These are phyloP conservation scores for Ameiurus melas DNA, from an alignment of 2,113 vertebrate species.

Conservation along the genomic window DNA sequence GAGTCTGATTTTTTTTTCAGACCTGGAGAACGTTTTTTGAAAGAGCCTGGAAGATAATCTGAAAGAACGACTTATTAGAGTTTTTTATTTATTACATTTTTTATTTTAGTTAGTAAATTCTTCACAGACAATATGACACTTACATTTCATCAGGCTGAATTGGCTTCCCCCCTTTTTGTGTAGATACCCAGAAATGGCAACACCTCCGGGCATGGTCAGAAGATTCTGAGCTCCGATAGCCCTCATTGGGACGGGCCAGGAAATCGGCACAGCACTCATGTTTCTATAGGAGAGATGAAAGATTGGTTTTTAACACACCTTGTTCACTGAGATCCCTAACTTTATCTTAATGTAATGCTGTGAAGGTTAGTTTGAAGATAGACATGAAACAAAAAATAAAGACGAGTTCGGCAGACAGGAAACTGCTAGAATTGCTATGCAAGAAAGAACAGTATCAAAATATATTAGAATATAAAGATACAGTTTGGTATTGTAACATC, in stretches of 20 bases:
- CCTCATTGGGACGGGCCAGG: constrained; percentile 93
- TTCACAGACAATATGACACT: constrained; percentile 61
- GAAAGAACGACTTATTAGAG: background rate
- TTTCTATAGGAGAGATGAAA: constrained; percentile 67
- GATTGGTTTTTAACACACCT: background rate
- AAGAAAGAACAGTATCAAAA: background rate
- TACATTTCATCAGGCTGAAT: constrained; percentile 92
- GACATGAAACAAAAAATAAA: background rate
- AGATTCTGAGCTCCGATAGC: constrained; percentile 97
- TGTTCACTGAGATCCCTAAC: background rate
- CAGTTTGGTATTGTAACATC: background rate
- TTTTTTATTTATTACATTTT: background rate
- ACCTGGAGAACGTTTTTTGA: background rate
- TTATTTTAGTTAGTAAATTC: background rate
- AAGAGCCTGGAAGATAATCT: background rate
- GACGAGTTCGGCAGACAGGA: background rate
- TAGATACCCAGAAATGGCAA: constrained; percentile 85
- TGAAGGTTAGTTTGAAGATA: background rate
- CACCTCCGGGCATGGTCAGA: constrained; percentile 95
- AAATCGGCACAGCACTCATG: constrained; percentile 82
- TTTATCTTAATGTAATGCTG: background rate
- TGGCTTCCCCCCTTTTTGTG: constrained; percentile 98
- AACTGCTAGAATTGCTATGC: background rate
- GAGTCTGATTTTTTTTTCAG: background rate
- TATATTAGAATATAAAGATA: background rate